Evolutionary conservation across 2,888 invertebrate species (phyloP).

Genomic region (Galeruca laticollis): DNA sequence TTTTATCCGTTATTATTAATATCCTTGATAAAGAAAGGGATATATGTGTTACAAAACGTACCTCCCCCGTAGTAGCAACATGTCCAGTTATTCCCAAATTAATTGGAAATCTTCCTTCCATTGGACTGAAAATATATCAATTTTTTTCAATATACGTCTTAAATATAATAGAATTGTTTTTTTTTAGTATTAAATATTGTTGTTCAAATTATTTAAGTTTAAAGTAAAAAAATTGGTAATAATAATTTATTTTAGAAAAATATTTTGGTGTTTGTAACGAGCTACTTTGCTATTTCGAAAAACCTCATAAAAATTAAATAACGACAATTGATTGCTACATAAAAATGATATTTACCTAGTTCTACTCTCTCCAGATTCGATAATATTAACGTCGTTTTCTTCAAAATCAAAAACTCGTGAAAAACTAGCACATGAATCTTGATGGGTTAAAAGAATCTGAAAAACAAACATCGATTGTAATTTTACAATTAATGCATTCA

Average conservation of each 20-base stretch:
- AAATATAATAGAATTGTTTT: background rate
- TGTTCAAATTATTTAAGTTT: no score
- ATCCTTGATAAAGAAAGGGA: no score
- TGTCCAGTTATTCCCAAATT: slow-evolving; percentile 95
- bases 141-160: no score
- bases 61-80: slow-evolving; percentile 96
- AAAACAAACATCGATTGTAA: slow-evolving; percentile 45
- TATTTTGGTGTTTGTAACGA: no score
- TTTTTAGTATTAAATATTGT: no score
- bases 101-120: slow-evolving; percentile 93
- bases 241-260: no score
- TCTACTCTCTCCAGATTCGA: slow-evolving; percentile 79
- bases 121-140: slow-evolving; percentile 77
- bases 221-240: no score
- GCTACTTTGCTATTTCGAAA: no score
- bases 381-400: slow-evolving; percentile 83
- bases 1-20: no score
- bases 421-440: slow-evolving; percentile 91
- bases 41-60: slow-evolving; percentile 69
- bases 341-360: slow-evolving; percentile 71
- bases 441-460: slow-evolving; percentile 89
- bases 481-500: no score
- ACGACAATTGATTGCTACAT: no score
- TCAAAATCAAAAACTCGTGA: slow-evolving; percentile 95
- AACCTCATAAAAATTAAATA: no score